Evolutionary conservation across 1,140 invertebrate genomes (phyloP), one percentile per base, ranked within the genome.

Genomic region (Ditylenchus dipsaci): DNA sequence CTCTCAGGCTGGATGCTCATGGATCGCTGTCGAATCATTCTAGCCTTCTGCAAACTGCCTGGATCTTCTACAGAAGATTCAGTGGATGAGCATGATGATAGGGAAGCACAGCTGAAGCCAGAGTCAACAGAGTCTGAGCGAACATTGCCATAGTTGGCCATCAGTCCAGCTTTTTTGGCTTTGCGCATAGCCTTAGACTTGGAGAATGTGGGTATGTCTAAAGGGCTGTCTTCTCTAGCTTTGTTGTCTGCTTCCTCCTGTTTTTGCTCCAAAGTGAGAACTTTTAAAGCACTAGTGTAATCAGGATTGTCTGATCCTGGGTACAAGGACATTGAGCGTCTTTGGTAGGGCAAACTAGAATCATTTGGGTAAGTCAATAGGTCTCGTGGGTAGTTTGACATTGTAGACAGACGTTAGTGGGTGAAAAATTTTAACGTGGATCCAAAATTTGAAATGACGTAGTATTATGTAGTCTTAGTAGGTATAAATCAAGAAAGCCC

Each of bases 51-150:
- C 3, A 8, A 5, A 21, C 8, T 26, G 23, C 3, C n/a, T 19
- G n/a, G n/a, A 53, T 53, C 49, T 19, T 53, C 49, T 17, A 53
- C 3, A 19, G 59, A 61, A 30, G 59, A 61, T 33, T 61, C 59
- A 5, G 59, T 33, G 8, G 59, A 61, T 7, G 59, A 61, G 29
- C 59, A 61, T 3, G 59, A 61, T 19, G 59, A 61, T 21, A 61
- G 27, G 8, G 59, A 61, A n/a, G 59, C 59, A 61, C 59, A 61
- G 38, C 59, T 61, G 26, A 61, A 61, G 13, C 59, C 59, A 5
- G 59, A 61, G 26, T 61, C 59, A 1, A 61, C 38, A 5, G 29
- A 33, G 29, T 61, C 59, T n/a, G 59, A 61, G 3, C 59, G 5
- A 3, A 61, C 8, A 19, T 30, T 30, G n/a, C n/a, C 49, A 21